phyloP scores from a whole-genome alignment of 2,797 vertebrate genomes.

The Loriculus beryllinus region DNA sequence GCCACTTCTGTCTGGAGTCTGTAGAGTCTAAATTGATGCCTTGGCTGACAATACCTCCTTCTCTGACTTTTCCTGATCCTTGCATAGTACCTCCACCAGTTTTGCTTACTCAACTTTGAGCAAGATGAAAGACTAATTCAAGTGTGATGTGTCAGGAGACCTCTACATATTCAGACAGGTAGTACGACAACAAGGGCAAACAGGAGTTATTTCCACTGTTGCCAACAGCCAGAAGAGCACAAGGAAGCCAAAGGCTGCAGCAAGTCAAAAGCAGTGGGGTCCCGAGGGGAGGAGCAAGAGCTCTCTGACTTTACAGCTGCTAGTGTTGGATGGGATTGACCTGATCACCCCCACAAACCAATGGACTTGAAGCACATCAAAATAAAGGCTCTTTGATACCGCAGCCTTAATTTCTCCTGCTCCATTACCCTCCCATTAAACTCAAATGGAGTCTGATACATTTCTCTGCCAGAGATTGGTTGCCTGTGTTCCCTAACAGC shows the following conservation, averaged over 20 bases:
- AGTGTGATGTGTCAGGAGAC: background rate
- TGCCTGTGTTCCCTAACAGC: background rate
- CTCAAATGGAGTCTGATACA: background rate
- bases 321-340: accelerated
- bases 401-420: background rate
- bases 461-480: background rate
- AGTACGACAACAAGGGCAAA: background rate
- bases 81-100: background rate
- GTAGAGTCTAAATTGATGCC: background rate
- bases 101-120: background rate
- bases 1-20: background rate
- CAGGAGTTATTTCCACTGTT: background rate
- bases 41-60: background rate
- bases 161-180: background rate
- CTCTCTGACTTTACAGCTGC: background rate
- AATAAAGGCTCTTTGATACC: background rate
- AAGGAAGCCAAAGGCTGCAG: background rate
- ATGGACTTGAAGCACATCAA: no score
- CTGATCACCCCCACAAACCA: background rate
- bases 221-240: background rate
- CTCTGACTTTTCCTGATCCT: background rate
- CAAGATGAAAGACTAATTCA: background rate
- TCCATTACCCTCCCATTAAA: background rate
- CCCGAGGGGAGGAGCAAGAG: background rate
- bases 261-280: accelerated